These are phyloP conservation scores for Ramphastos sulfuratus DNA, from an alignment of 2,113 vertebrate species.

Conservation along the genomic window DNA sequence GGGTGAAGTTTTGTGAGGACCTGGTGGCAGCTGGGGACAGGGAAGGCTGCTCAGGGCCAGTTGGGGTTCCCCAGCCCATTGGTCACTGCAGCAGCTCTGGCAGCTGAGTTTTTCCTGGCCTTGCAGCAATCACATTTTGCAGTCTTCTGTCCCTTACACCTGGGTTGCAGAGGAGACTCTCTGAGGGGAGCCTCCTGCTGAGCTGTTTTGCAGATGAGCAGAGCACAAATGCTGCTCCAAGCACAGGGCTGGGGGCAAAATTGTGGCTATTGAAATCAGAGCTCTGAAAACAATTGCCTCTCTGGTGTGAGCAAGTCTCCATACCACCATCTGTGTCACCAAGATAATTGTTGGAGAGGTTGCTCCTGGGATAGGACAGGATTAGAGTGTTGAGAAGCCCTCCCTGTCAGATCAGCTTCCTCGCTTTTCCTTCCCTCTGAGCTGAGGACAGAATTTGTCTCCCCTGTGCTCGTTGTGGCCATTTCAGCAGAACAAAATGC, in stretches of 20 bases:
- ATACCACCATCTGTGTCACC: fast-evolving
- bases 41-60: background rate
- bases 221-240: no score
- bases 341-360: background rate
- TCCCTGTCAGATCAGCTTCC: background rate
- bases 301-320: background rate
- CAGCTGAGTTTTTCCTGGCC: background rate
- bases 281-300: background rate
- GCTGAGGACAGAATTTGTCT: background rate
- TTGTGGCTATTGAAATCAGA: background rate
- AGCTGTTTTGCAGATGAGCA: background rate
- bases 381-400: background rate
- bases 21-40: background rate
- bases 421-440: background rate
- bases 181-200: background rate
- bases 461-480: background rate
- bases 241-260: background rate
- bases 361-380: background rate
- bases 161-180: background rate
- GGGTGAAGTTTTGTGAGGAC: no score
- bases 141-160: fast-evolving
- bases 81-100: background rate
- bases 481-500: background rate
- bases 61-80: background rate
- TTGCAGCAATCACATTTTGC: background rate